Percentiles rank a stretch among this genome's conserved stretches.
Evolutionary conservation across 2,113 vertebrate species (phyloP).

Genomic region (Xyrauchen texanus): DNA sequence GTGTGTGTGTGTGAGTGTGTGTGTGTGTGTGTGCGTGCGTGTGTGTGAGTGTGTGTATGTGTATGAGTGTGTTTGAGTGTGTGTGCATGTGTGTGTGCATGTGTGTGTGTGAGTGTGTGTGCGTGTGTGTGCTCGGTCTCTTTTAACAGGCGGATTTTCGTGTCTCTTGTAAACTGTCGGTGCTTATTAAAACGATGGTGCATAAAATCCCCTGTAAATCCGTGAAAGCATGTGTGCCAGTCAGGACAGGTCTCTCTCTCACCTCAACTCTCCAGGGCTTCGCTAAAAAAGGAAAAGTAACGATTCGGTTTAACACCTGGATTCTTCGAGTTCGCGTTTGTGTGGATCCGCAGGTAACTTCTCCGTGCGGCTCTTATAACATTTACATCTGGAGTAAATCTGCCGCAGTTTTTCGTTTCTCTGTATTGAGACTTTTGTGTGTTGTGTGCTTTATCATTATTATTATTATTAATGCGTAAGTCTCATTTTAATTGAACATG

Average conservation of each 20-base stretch:
- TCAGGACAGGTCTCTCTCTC: constrained; percentile 46
- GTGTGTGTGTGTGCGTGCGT: no score
- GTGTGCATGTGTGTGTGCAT: constrained; percentile 13
- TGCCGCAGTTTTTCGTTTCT: background rate
- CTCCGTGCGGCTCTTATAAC: background rate
- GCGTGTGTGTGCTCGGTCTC: constrained; percentile 24
- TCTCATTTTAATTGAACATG: background rate
- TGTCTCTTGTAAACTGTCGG: constrained; percentile 62
- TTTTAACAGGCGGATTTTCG: constrained; percentile 59
- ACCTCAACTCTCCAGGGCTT: background rate
- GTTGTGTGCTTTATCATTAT: no score
- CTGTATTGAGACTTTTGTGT: no score
- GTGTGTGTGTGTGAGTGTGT: no score
- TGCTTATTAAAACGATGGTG: constrained; percentile 72
- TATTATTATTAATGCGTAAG: no score
- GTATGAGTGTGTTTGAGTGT: constrained; percentile 27
- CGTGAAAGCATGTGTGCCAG: constrained; percentile 46
- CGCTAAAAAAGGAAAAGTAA: constrained; percentile 14
- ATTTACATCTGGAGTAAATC: background rate
- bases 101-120: constrained; percentile 1
- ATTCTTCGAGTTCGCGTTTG: background rate
- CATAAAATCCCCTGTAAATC: constrained; percentile 72
- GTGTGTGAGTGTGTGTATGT: constrained; percentile 25
- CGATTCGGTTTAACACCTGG: constrained; percentile 7
- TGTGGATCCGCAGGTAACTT: background rate